Evolutionary conservation across 2,797 vertebrate species (phyloP), one percentile per base, ranked within the genome.

Genomic region (Pseudotriccus pelzelni): DNA sequence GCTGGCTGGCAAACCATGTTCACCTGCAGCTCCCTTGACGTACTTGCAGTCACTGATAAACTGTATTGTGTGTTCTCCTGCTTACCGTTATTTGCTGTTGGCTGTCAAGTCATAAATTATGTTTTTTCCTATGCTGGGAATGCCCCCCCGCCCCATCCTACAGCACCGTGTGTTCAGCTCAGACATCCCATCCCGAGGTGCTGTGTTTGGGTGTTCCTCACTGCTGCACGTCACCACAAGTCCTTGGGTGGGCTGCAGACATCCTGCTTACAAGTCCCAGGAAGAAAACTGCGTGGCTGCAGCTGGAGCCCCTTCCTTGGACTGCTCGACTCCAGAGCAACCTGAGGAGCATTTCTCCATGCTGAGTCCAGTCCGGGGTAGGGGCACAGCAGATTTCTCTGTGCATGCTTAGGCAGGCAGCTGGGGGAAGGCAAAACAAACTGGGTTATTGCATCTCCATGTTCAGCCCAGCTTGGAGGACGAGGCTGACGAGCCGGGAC

Each of bases 331-430:
- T 73, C 58, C 60, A 49, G 41, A 60, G 68, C 59, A n/a, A 15
- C 30, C 41, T 28, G 30, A 30, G 47, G 58, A 23, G 20, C 19
- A 2, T 56, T 62, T 70, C 39, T 59, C 68, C 3, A 0, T 19
- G 47, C 39, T 1, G 4, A 78, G 24, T 32, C 24, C 13, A 3
- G 0, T 2, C 9, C 43, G 25, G 56, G 27, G 7, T 22, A 47
- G 47, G 14, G 20, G 10, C 34, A 44, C 49, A 37, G 73, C 27
- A n/a, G 23, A 25, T 86, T 69, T 25, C n/a, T 44, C 46, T 44
- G 53, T 30, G 43, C 21, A 0, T 32, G 63, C 47, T 62, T 22
- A 19, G 43, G 37, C 58, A 39, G 62, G 27, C 30, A 24, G 47
- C 37, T 2, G 0, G 4, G 27, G 27, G 23, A 66, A 49, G 25